Base-by-base conservation (phyloP, 2,888 invertebrate species). In the Cheiracanthium punctorium region DNA sequence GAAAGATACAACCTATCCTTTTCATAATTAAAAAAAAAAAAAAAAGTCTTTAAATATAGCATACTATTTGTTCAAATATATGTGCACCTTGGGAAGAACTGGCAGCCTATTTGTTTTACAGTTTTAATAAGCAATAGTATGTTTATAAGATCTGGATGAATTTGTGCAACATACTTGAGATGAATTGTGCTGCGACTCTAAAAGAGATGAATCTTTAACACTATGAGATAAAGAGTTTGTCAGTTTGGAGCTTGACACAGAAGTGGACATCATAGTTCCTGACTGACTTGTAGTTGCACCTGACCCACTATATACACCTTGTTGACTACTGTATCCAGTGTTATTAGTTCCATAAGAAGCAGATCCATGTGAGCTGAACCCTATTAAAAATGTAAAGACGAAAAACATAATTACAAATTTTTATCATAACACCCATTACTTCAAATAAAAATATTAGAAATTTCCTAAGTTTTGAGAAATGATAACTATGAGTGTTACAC, bases 121-220 rank as follows among this genome's bases (percentile, higher is more conserved):
- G n/a, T n/a, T n/a, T n/a, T n/a, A n/a, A n/a, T n/a, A n/a, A n/a
- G n/a, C n/a, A n/a, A n/a, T n/a, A n/a, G n/a, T n/a, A n/a, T n/a
- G n/a, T n/a, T n/a, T n/a, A n/a, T n/a, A n/a, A n/a, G n/a, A n/a
- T n/a, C n/a, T n/a, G n/a, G n/a, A n/a, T n/a, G n/a, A n/a, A n/a
- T n/a, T n/a, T 37, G 2, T 37, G 52, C n/a, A 32, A 80, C 71
- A 58, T 65, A 88, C 85, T 69, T 84, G 80, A 24, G 84, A 76
- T 81, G 89, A 79, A 80, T 65, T 74, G 84, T 82, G 72, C 71
- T 89, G 87, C 64, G 88, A 73, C 67, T 87, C 87, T 75, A 87
- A 67, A 24, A 82, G 73, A 10, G 85, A 86, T 64, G 84, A 80
- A 48, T 88, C 88, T 80, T 84, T 88, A n/a, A 88, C 82, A 37